phyloP scores from a whole-genome alignment of 2,888 invertebrate genomes.

The Poecilus cupreus region DNA sequence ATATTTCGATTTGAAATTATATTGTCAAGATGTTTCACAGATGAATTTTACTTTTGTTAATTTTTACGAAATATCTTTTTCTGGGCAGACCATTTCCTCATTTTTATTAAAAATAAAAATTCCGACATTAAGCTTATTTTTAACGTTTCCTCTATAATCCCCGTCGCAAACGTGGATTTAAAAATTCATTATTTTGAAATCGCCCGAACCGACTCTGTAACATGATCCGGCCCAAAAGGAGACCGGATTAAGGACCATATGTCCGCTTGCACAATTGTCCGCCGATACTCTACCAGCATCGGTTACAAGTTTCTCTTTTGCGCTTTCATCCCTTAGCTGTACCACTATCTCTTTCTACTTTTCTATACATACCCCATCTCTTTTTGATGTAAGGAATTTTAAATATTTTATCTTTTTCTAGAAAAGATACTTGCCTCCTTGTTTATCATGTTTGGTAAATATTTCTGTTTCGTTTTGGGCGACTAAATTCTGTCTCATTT shows the following conservation, averaged over 20 bases:
- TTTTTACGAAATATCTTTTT: too few species aligned
- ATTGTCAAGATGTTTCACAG: slow-evolving; percentile 2
- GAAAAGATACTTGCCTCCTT: neutral
- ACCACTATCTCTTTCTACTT: neutral
- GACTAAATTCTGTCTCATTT: neutral
- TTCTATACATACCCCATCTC: neutral
- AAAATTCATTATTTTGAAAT: slow-evolving; percentile 56
- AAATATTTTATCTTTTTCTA: neutral
- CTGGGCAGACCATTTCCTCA: neutral
- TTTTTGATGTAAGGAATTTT: neutral
- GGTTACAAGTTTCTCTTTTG: neutral
- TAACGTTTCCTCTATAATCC: slow-evolving; percentile 45
- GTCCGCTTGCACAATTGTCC: slow-evolving; percentile 5
- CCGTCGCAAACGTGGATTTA: slow-evolving; percentile 42
- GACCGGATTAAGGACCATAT: slow-evolving; percentile 28
- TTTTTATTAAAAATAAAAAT: neutral
- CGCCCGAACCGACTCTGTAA: slow-evolving; percentile 45
- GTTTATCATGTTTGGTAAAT: neutral
- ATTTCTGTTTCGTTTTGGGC: neutral
- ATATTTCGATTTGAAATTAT: neutral
- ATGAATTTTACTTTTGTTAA: neutral
- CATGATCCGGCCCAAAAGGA: slow-evolving; percentile 35
- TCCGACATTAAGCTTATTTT: slow-evolving; percentile 19
- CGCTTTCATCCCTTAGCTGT: neutral
- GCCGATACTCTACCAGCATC: neutral